phyloP scores from a whole-genome alignment of 2,888 invertebrate genomes.

The Exephanes ischioxanthus region DNA sequence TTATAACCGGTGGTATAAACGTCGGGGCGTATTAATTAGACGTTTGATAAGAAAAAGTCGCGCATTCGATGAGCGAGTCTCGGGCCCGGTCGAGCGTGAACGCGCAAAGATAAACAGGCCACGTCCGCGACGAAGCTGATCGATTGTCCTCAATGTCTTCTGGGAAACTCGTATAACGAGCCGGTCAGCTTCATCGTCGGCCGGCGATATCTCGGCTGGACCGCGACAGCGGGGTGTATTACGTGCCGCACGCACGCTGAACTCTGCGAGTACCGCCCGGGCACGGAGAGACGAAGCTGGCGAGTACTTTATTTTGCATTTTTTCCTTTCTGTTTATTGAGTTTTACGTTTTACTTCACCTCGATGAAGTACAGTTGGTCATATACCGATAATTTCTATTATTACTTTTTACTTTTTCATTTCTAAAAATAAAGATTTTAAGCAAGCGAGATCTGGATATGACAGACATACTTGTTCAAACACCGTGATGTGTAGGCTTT shows the following conservation, averaged over 20 bases:
- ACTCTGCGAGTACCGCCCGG: too few relatives aligned
- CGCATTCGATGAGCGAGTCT: slow-evolving; percentile 19
- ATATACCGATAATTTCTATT: too few relatives aligned
- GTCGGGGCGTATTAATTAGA: slow-evolving; percentile 39
- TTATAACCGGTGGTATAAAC: slow-evolving; percentile 1
- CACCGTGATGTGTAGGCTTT: too few relatives aligned
- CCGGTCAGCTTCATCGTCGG: neutral
- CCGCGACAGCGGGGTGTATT: slow-evolving; percentile 1
- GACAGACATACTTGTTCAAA: too few relatives aligned
- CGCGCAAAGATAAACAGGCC: neutral
- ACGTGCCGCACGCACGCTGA: too few relatives aligned
- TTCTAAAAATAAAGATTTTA: too few relatives aligned
- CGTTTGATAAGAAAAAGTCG: slow-evolving; percentile 25
- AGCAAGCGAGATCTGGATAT: too few relatives aligned
- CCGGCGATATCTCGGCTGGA: neutral
- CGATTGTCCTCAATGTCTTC: neutral
- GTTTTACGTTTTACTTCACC: too few relatives aligned
- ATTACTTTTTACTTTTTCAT: too few relatives aligned
- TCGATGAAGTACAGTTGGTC: too few relatives aligned
- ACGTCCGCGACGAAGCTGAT: slow-evolving; percentile 1
- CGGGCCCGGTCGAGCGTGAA: slow-evolving; percentile 14
- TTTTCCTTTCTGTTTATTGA: too few relatives aligned
- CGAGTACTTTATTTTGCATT: too few relatives aligned
- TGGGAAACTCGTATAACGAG: neutral
- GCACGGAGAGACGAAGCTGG: neutral